A percentile compares a stretch with the other conserved stretches of the same genome.
Conservation (phyloP, 2,113 vertebrate species). For the Butorides virescens region DNA sequence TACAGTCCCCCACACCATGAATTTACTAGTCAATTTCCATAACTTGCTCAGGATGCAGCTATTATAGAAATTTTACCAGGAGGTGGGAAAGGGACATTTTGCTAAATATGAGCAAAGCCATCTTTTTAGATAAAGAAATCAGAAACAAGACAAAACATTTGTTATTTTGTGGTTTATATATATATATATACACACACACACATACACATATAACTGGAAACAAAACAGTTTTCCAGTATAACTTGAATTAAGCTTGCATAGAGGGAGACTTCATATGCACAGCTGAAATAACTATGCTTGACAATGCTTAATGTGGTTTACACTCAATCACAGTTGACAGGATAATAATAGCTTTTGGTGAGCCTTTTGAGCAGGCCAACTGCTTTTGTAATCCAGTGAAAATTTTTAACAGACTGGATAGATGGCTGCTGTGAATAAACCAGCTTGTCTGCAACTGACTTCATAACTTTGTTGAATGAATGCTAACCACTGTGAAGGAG, state of each 20-base stretch:
- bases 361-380: not conserved
- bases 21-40: not conserved
- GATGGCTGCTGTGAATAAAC: not conserved
- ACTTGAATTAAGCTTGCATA: not conserved
- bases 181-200: no score
- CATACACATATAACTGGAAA: not conserved
- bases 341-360: not conserved
- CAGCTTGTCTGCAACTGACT: not conserved
- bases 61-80: not conserved
- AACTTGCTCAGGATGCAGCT: not conserved
- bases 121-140: not conserved
- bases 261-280: not conserved
- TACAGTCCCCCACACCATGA: not conserved
- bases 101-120: not conserved
- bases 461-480: not conserved
- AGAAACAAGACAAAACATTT: not conserved
- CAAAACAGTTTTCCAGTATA: not conserved
- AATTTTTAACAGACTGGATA: not conserved
- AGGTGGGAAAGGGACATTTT: not conserved
- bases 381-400: not conserved
- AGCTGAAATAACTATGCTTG: not conserved
- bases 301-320: not conserved
- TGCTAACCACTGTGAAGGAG: not conserved
- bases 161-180: not conserved
- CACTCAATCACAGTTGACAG: not conserved